These are phyloP conservation scores for Protonemura montana DNA, from an alignment of 2,888 invertebrate genomes.

Conservation along the genomic window DNA sequence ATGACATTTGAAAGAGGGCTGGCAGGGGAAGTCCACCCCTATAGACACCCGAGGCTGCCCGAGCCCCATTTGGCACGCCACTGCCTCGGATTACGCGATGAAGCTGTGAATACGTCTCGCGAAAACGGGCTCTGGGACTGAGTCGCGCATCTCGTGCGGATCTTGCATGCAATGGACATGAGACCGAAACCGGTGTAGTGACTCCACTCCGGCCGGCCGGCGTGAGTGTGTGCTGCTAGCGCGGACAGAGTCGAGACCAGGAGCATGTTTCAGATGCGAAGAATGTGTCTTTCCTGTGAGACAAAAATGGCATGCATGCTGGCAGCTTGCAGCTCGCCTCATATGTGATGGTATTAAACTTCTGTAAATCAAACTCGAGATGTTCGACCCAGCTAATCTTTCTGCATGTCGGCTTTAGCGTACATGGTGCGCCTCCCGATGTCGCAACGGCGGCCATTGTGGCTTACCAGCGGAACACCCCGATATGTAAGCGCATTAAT, in stretches of 20 bases:
- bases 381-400: neutral
- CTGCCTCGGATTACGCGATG: neutral
- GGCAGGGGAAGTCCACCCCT: too few species aligned
- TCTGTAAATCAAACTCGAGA: conserved; percentile 7
- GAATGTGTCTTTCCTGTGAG: neutral
- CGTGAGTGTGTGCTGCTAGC: too few species aligned
- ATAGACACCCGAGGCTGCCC: neutral
- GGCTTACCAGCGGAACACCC: neutral
- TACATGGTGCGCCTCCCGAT: neutral
- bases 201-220: neutral
- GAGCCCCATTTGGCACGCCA: neutral
- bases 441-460: neutral
- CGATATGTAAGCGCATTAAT: neutral
- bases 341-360: neutral
- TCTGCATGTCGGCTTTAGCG: neutral
- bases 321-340: neutral
- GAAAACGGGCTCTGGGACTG: neutral
- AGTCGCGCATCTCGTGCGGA: too few species aligned
- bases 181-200: neutral
- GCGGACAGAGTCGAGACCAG: neutral
- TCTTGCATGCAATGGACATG: neutral
- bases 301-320: neutral
- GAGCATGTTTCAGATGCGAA: neutral
- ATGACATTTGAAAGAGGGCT: too few species aligned
- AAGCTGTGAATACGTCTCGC: neutral